Evolutionary conservation across 2,113 vertebrate species (phyloP).

Genomic region (Narcine bancroftii): DNA sequence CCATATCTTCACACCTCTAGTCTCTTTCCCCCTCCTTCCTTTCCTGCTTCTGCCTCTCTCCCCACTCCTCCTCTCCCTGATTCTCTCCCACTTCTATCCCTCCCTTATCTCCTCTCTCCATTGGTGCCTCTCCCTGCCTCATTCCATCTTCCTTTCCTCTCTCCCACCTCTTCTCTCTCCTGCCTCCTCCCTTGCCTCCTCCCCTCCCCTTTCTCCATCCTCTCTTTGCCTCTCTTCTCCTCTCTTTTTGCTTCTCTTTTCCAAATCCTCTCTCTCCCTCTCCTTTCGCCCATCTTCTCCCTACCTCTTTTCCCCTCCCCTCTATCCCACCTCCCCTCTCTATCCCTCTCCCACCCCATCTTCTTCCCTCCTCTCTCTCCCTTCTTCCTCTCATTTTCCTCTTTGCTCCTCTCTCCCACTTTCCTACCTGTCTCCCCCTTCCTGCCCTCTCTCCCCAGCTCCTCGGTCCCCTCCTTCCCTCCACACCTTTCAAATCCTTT

Average conservation of each 20-base stretch:
- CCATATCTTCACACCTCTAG: neutral
- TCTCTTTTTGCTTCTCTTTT: neutral
- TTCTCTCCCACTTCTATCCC: no score
- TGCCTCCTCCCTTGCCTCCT: neutral
- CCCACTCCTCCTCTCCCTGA: no score
- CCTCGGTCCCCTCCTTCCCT: neutral
- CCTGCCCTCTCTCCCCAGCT: accelerated
- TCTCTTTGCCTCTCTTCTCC: neutral
- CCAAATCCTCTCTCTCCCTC: no score
- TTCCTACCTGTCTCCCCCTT: accelerated
- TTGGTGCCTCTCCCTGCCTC: neutral
- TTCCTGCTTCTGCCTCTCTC: no score
- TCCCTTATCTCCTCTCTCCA: neutral
- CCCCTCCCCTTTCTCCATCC: neutral
- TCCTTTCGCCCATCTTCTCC: neutral
- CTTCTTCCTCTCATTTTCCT: accelerated
- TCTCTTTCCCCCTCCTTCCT: neutral
- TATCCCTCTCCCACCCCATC: neutral
- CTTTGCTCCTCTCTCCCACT: accelerated
- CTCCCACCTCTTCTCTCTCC: no score
- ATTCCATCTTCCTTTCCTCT: neutral
- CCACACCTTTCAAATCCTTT: neutral
- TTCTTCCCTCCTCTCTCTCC: neutral
- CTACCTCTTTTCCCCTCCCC: accelerated
- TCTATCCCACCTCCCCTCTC: accelerated